Evolutionary conservation across 2,113 vertebrate species (phyloP).

Genomic region (Ammodramus savannarum): DNA sequence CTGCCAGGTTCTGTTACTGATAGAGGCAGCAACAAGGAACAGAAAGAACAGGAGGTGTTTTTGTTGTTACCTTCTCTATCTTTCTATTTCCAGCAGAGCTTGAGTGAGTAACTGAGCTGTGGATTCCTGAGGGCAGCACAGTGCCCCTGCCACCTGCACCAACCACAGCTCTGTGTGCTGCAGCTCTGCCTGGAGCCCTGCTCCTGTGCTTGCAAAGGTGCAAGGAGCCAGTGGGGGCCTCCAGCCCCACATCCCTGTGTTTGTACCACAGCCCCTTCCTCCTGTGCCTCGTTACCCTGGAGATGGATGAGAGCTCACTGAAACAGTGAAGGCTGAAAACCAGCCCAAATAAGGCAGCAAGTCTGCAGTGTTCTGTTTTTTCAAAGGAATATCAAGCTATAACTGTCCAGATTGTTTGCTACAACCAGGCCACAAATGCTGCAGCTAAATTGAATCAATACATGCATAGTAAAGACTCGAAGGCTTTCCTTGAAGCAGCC

Average conservation of each 20-base stretch:
- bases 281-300: neutral
- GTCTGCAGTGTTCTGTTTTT: neutral
- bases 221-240: neutral
- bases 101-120: neutral
- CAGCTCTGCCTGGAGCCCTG: neutral
- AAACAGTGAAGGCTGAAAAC: neutral
- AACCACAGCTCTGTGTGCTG: neutral
- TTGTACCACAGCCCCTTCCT: neutral
- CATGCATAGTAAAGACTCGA: neutral
- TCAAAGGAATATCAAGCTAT: neutral
- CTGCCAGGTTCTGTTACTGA: neutral
- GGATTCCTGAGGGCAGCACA: neutral
- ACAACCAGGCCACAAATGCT: neutral
- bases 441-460: neutral
- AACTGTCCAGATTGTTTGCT: neutral
- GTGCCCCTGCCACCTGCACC: neutral
- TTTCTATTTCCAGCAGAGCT: neutral
- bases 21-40: neutral
- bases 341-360: neutral
- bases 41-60: neutral
- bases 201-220: neutral
- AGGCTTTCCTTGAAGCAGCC: neutral
- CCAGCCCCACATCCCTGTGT: neutral
- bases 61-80: neutral
- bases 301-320: neutral